Conservation (phyloP, 2,888 invertebrate genomes). For the Steinernema carpocapsae region DNA sequence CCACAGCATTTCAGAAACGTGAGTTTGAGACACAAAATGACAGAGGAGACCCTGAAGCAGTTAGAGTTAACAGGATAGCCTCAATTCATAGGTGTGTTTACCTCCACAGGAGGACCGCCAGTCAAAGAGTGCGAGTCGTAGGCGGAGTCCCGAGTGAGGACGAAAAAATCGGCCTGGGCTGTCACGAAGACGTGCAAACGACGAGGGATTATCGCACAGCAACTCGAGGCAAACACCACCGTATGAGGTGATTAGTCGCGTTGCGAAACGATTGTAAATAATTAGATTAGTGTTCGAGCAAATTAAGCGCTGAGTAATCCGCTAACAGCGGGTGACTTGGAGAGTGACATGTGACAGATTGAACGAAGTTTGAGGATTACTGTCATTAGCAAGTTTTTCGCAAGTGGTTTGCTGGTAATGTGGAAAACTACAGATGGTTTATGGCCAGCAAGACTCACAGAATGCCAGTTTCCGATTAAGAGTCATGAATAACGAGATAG, state of each 20-base stretch:
- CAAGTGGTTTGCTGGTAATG: no score
- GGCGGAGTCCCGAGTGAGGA: neutral
- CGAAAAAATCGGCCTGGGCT: slow-evolving; percentile 27
- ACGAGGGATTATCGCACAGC: slow-evolving; percentile 26
- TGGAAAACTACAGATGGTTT: no score
- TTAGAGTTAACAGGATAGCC: neutral
- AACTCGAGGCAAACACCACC: slow-evolving; percentile 13
- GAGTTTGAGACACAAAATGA: neutral
- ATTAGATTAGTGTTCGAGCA: slow-evolving; percentile 20
- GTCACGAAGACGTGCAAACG: slow-evolving; percentile 32
- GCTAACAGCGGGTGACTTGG: neutral
- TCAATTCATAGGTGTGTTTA: neutral
- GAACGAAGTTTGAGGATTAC: no score
- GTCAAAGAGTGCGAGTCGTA: neutral
- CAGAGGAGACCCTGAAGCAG: neutral
- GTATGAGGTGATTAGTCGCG: slow-evolving; percentile 26
- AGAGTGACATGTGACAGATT: no score
- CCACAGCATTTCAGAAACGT: neutral
- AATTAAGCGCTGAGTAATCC: slow-evolving; percentile 29
- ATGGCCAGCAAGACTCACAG: no score
- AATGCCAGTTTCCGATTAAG: no score
- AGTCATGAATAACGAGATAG: no score
- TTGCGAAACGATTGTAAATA: slow-evolving; percentile 1
- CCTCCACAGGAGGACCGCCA: neutral
- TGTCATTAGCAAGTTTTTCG: no score